Base-by-base conservation (phyloP, 2,797 vertebrate species). In the Esox lucius region DNA sequence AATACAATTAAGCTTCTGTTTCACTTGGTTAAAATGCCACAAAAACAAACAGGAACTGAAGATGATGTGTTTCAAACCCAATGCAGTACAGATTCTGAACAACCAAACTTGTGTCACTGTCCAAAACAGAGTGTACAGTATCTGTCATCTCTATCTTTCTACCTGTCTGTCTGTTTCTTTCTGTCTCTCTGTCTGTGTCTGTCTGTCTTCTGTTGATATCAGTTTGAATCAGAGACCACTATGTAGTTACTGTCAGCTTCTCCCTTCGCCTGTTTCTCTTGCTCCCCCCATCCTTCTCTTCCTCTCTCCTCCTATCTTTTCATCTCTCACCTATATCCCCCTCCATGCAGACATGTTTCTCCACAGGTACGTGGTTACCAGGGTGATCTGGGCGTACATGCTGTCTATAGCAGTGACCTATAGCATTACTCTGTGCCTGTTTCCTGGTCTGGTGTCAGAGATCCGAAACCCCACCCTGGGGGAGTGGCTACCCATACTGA, bases 361-460 rank as follows among this genome's bases (percentile, higher is more conserved):
- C 74, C 96, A 98, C 76, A 96, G 98, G 22, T 98, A 97, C 4
- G 87, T 96, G 6, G 97, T 99, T 83, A 94, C 96, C 5, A 94
- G 96, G 0, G 94, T 97, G 83, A 98, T 99, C 92, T 99, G 98
- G 98, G 93, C 97, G 17, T 96, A 98, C 93, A 99, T 98, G 97
- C 91, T 98, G 42, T 98, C 97, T 66, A 99, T 99, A 0, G 95
- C 95, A 0, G 94, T 99, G 77, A 98, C 97, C 78, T 99, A 99
- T 92, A 97, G 98, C 93, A 97, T 99, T 95, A 99, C 98, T 0
- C 91, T 99, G 83, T 99, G 97, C 88, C 94, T 99, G 76, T 99
- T 98, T 51, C 97, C 98, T 0, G 98, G 98, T 3, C 93, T 99
- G 81, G 97, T 98, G 91, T 99, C 98, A 0, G 97, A 99, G 91